Evolutionary conservation across 2,113 vertebrate genomes (phyloP), one percentile per base, ranked within the genome.

Genomic region (Gambusia holbrooki): DNA sequence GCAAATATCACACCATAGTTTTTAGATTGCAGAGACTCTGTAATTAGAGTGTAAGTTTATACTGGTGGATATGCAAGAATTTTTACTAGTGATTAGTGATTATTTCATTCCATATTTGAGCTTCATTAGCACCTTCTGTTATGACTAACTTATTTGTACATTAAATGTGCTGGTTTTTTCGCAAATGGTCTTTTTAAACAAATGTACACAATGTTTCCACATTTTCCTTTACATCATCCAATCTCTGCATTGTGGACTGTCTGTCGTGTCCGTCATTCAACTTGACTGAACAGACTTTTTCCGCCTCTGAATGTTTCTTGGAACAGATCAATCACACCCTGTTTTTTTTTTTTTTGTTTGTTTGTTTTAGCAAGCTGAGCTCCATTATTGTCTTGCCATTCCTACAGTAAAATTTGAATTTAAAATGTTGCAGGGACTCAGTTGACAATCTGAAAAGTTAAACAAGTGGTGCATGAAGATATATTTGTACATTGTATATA

Each of bases 371-470:
- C 76, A 75, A 69, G 64, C 80, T 87, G 63, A 28, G 60, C 80
- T 83, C 85, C 73, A 80, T 74, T 91, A 82, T 83, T 88, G 80
- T 93, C 37, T 4, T 11, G 89, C 90, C 88, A 88, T 90, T 90
- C 71, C 85, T 72, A 84, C 83, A 79, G 81, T 80, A 87, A 86
- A 87, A 85, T 79, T 84, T 92, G 89, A 87, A 90, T 88, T 76
- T 74, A 76, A 84, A 86, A 81, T 45, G 25, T 35, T 80, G 72
- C 79, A 86, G 83, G 82, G 69, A 75, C 62, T 82, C 83, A 81
- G 84, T 90, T 88, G 84, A 92, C 85, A 90, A 74, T 79, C 28
- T 76, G 61, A 87, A 84, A 84, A 82, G 75, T 87, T 73, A 73
- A 88, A 88, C 89, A 81, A 73, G 71, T 48, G 17, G 19, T 37